phyloP scores from a whole-genome alignment of 2,113 vertebrate species.

The Dipodomys ordii region DNA sequence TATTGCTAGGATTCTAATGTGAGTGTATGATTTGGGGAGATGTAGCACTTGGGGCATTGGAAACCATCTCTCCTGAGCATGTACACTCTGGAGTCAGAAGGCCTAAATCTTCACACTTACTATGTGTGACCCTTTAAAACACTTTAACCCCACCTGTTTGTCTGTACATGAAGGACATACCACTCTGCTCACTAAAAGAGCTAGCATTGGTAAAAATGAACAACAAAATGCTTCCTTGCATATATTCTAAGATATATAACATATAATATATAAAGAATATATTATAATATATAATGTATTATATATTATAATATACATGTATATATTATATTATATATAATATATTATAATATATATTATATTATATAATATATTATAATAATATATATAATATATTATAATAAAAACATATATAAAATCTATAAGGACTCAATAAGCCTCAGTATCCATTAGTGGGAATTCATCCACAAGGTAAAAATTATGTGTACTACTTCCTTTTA shows the following conservation, averaged over 20 bases:
- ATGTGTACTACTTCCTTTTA: neutral
- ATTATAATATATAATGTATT: no score
- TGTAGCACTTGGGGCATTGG: neutral
- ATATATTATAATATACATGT: no score
- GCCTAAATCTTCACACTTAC: neutral
- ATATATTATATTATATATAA: no score
- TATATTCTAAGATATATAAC: neutral
- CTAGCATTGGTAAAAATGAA: neutral
- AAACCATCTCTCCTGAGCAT: neutral
- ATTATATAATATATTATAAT: no score
- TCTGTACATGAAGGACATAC: neutral
- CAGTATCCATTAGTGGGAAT: neutral
- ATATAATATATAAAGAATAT: no score
- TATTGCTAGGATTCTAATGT: neutral
- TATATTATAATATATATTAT: no score
- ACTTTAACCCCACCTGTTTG: neutral
- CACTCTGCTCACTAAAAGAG: neutral
- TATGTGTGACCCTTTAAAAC: neutral
- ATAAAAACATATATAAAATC: no score
- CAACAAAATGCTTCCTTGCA: neutral
- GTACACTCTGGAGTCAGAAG: neutral
- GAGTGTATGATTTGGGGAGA: neutral
- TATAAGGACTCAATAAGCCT: neutral
- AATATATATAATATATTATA: no score
- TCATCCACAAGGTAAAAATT: neutral